Base-by-base conservation (phyloP, 2,797 vertebrate species). In the Nyctalus aviator region DNA sequence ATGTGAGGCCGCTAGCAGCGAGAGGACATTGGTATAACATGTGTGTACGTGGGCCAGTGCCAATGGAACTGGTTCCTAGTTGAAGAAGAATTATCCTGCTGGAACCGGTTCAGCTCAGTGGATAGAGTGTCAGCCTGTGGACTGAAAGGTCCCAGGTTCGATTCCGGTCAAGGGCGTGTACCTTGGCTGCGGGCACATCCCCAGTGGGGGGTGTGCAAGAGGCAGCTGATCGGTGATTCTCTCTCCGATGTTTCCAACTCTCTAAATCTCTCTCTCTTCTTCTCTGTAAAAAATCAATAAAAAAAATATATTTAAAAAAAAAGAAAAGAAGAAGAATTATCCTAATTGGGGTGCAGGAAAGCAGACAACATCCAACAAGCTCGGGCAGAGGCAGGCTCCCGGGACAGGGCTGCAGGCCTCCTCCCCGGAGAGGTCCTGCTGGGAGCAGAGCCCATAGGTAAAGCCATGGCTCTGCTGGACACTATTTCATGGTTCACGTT, bases 241-340 rank as follows among this genome's bases (percentile, higher is more conserved):
- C 37, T 41, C 37, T 41, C 37, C 1, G 37, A 41, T 41, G 6
- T 41, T 41, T 41, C 37, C 37, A 41, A 41, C 37, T 41, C 6
- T 41, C 37, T 41, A n/a, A n/a, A 41, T 41, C 37, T 6, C 37
- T 41, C 37, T 41, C 37, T 41, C 37, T 41, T 41, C 37, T 6
- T 41, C 37, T 41, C 37, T 41, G 37, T 41, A 41, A 41, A 41
- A 41, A 41, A 41, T 41, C 6, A 41, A 41, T 41, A 41, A 41
- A 37, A 41, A 37, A 41, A 41, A 41, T 41, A 41, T 41, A 41
- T 41, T 41, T 6, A 7, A 41, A 41, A 41, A 41, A 41, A 41
- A 97, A 96, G 94, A 97, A 96, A 94, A 96, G 94, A 97, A 96
- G 95, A 97, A 96, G 95, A 96, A 97, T 97, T 97, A 96, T 37